Evolutionary conservation across 2,888 invertebrate genomes (phyloP).

Genomic region (Monochamus alternatus): DNA sequence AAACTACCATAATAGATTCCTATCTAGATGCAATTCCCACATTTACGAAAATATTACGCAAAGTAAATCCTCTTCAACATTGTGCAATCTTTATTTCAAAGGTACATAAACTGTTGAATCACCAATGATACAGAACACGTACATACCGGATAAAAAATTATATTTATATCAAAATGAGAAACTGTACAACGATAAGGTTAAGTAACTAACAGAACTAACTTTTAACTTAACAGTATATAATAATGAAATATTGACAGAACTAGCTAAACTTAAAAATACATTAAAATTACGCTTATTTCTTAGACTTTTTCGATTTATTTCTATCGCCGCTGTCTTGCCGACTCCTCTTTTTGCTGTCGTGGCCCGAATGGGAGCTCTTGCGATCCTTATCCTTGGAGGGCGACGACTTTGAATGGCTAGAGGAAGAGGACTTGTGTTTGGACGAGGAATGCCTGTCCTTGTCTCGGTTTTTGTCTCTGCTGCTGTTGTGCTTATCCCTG

Average conservation of each 20-base stretch:
- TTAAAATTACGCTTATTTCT: slow-evolving; percentile 67
- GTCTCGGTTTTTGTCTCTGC: slow-evolving; percentile 46
- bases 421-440: slow-evolving; percentile 56
- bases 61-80: not conserved
- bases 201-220: slow-evolving; percentile 16
- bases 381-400: slow-evolving; percentile 61
- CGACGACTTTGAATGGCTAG: slow-evolving; percentile 61
- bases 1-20: too few species aligned
- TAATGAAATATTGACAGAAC: slow-evolving; percentile 18
- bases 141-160: slow-evolving; percentile 30
- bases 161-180: slow-evolving; percentile 35
- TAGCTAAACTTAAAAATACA: slow-evolving; percentile 4
- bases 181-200: slow-evolving; percentile 31
- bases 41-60: not conserved
- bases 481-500: slow-evolving; percentile 62
- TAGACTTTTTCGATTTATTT: slow-evolving; percentile 80
- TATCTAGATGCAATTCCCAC: too few species aligned
- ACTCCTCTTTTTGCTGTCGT: slow-evolving; percentile 77
- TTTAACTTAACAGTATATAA: slow-evolving; percentile 13
- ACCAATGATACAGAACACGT: slow-evolving; percentile 9
- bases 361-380: slow-evolving; percentile 49
- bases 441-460: slow-evolving; percentile 50
- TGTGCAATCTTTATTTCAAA: slow-evolving; percentile 24
- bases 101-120: slow-evolving; percentile 20
- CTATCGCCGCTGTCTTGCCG: slow-evolving; percentile 83